Base-by-base conservation (phyloP, 2,797 vertebrate species). In the Oryzias sinensis region DNA sequence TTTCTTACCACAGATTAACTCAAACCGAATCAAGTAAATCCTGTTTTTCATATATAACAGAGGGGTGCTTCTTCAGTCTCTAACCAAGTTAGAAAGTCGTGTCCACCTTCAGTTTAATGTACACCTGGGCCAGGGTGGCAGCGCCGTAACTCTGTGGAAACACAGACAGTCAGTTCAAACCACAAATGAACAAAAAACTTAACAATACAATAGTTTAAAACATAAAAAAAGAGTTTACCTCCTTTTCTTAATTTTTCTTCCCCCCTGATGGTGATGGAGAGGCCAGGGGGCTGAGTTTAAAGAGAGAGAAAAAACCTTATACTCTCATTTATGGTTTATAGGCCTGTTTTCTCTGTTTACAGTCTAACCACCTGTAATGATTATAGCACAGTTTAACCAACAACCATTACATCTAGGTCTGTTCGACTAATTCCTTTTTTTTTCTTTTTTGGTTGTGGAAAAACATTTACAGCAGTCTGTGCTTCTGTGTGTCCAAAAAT, bases 161-260 rank as follows among this genome's bases (percentile, higher is more conserved):
- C 50, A 56, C 66, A 24, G 66, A 20, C 15, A 43, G 16, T 5
- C 6, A 20, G 9, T 37, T 37, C 11, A 13, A 37, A 37, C 8
- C 9, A 37, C 33, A 37, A 11, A 37, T 11, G 11, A 11, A 25
- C 8, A 8, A 8, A 49, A 25, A 24, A 22, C 25, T 43, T 13
- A 43, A 43, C 17, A 14, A 22, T 22, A 3, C 17, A 14, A 22
- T 22, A 3, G 5, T 6, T 1, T 40, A 49, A 37, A 18, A 46
- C n/a, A 7, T 9, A 1, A 4, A 27, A 45, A 5, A 5, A 46
- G 48, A 54, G 27, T 70, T 75, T 52, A 90, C 84, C 86, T 88
- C 85, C 66, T 37, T 37, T 88, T 87, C 65, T 80, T 89, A 33
- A 74, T 66, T 61, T 62, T 74, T 14, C 62, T 49, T 22, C 6